Conservation (phyloP, 2,797 vertebrate genomes). For the Anabacerthia variegaticeps region DNA sequence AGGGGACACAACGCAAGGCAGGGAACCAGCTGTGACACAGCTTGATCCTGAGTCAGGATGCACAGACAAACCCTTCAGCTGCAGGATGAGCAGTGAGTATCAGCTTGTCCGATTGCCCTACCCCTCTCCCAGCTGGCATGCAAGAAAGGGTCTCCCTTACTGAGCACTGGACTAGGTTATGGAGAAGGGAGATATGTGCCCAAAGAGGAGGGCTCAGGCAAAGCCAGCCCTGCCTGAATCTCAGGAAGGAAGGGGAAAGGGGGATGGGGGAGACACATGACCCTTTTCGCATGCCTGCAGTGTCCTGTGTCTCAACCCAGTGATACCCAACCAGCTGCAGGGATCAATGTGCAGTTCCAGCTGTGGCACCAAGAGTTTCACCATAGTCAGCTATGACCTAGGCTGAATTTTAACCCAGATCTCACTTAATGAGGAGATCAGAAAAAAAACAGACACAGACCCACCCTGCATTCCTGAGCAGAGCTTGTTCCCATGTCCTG, state of each 20-base stretch:
- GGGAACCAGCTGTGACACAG: background rate
- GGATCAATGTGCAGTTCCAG: background rate
- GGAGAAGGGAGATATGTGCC: background rate
- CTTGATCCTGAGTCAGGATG: background rate
- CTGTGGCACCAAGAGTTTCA: background rate
- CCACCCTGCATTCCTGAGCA: background rate
- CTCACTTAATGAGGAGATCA: background rate
- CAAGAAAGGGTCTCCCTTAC: background rate
- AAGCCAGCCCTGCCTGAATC: background rate
- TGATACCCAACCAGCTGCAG: accelerated
- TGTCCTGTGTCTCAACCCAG: background rate
- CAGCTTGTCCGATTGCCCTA: background rate
- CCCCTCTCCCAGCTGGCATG: background rate
- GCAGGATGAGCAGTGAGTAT: background rate
- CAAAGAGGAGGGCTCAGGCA: background rate
- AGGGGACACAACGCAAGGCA: background rate
- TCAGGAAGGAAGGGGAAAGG: background rate
- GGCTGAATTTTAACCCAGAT: background rate
- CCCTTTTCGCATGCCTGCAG: background rate
- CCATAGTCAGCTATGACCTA: background rate
- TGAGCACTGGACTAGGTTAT: background rate
- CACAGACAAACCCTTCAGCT: background rate
- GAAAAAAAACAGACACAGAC: background rate
- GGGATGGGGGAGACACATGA: accelerated
- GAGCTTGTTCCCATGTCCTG: background rate